Conservation (phyloP, 2,888 invertebrate genomes). For the Athalia circularis region DNA sequence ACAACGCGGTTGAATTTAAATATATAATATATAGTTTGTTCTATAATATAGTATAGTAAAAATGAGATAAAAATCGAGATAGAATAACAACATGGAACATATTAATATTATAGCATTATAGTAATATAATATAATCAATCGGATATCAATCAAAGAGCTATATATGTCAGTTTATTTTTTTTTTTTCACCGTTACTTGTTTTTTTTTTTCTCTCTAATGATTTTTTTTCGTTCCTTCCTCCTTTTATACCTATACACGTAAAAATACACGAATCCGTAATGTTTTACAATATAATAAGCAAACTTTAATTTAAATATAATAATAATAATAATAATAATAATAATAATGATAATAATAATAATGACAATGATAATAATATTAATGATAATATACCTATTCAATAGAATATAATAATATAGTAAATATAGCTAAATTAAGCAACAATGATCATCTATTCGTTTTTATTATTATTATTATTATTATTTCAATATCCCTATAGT, state of each 20-base stretch:
- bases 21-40: neutral
- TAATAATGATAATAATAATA: constrained; percentile 64
- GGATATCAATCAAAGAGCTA: constrained; percentile 20
- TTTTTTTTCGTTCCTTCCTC: constrained; percentile 46
- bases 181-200: neutral
- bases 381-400: constrained; percentile 69
- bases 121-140: constrained; percentile 1
- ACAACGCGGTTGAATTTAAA: constrained; percentile 5
- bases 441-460: constrained; percentile 66
- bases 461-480: constrained; percentile 43
- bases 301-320: constrained; percentile 52
- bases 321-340: constrained; percentile 63
- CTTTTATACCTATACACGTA: constrained; percentile 7
- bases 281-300: constrained; percentile 54
- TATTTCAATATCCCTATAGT: constrained; percentile 59
- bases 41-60: constrained; percentile 19
- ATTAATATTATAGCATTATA: constrained; percentile 23
- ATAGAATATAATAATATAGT: constrained; percentile 73
- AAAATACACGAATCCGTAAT: constrained; percentile 3
- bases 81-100: constrained; percentile 44
- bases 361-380: constrained; percentile 64
- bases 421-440: constrained; percentile 73
- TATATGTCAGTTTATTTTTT: neutral
- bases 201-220: constrained; percentile 45
- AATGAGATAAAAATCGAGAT: constrained; percentile 42